Evolutionary conservation across 2,888 invertebrate genomes (phyloP).

Genomic region (Cyaniris semiargus): DNA sequence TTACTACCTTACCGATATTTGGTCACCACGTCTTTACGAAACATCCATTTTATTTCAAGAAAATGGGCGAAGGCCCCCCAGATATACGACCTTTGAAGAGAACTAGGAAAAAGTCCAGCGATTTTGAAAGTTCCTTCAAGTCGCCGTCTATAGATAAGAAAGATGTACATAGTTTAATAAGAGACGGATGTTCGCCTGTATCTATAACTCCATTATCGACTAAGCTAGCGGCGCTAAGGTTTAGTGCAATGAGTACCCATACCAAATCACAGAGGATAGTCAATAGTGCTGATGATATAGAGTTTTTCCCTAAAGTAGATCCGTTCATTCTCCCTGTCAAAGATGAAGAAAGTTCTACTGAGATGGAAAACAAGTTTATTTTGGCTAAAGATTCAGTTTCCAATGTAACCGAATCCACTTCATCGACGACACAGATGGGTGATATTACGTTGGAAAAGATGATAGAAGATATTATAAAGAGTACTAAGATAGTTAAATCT

Average conservation of each 20-base stretch:
- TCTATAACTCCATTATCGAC: slow-evolving; percentile 82
- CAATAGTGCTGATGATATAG: slow-evolving; percentile 68
- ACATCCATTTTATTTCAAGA: slow-evolving; percentile 75
- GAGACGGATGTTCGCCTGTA: slow-evolving; percentile 73
- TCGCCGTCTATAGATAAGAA: slow-evolving; percentile 71
- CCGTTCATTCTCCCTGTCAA: slow-evolving; percentile 63
- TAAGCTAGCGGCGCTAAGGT: slow-evolving; percentile 80
- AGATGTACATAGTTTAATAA: slow-evolving; percentile 64
- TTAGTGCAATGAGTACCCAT: slow-evolving; percentile 75
- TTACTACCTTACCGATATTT: slow-evolving; percentile 74
- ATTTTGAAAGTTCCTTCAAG: slow-evolving; percentile 72
- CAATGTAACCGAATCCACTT: slow-evolving; percentile 67
- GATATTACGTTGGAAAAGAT: slow-evolving; percentile 79
- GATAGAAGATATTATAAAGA: slow-evolving; percentile 83
- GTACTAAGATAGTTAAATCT: slow-evolving; percentile 75
- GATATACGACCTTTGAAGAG: slow-evolving; percentile 68
- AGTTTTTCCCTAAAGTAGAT: slow-evolving; percentile 76
- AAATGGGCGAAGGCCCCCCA: slow-evolving; percentile 57
- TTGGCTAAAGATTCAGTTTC: slow-evolving; percentile 61
- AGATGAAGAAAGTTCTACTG: slow-evolving; percentile 72
- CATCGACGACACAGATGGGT: slow-evolving; percentile 77
- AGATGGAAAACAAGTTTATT: slow-evolving; percentile 77
- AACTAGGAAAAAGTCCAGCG: slow-evolving; percentile 71
- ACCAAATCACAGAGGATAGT: slow-evolving; percentile 58
- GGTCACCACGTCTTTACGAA: slow-evolving; percentile 74